Evolutionary conservation across 2,113 vertebrate species (phyloP), one percentile per base, ranked within the genome.

Genomic region (Morone saxatilis): DNA sequence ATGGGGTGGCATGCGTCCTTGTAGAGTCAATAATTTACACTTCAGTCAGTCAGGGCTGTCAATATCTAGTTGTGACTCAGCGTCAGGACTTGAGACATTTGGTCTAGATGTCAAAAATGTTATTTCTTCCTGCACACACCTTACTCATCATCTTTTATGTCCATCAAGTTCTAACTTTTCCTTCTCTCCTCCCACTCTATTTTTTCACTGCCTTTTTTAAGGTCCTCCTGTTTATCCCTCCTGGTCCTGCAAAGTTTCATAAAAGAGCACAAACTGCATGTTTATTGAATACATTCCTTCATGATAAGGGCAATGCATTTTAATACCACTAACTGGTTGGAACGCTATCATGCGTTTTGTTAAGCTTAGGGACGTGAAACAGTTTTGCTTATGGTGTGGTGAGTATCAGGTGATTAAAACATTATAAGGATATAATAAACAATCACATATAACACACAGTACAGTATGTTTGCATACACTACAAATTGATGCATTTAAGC

Each of bases 11-110:
- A 22, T 63, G 48, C 7, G 51, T 86, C 86, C 80, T 91, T 89
- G 85, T 80, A 62, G 10, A 85, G 76, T 84, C 60, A 69, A 80
- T 88, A 80, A 90, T 90, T 88, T 87, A 86, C 89, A 90, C 82
- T 87, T 91, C 82, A 85, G 72, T 85, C 73, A 81, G 59, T 83
- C 72, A 54, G 19, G 38, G 1, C 41, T 81, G 77, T 83, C 83
- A 19, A 84, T 89, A 86, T 83, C 60, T 71, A 41, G 22, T 40
- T 60, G 56, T 31, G 73, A 53, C 72, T 71, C n/a, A 4, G 54
- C 71, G 76, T 48, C 75, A 68, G 10, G 17, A 78, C 76, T 85
- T 81, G 17, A 71, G 78, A 76, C 89, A 51, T 76, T 77, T 78
- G 59, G 41, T 69, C 74, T 76, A 7, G 3, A 31, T 71, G 40